Conservation (phyloP, 2,113 vertebrate species). For the Morone chrysops region DNA sequence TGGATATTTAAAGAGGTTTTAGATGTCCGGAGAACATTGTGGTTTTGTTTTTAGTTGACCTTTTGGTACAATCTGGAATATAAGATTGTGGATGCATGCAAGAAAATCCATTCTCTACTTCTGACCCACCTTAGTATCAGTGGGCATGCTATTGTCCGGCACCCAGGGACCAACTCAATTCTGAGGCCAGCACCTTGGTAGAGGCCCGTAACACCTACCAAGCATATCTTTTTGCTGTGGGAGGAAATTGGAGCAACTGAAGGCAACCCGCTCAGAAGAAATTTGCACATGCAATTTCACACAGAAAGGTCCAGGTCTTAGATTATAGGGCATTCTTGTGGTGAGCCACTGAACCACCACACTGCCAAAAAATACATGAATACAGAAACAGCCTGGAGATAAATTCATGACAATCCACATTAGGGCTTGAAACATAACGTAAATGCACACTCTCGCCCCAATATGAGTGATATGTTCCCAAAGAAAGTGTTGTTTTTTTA, state of each 20-base stretch:
- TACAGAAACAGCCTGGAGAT: constrained; percentile 8
- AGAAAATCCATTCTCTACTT: neutral
- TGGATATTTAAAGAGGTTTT: neutral
- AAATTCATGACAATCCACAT: constrained; percentile 32
- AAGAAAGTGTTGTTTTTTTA: constrained; percentile 32
- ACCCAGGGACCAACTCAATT: neutral
- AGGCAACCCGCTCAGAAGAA: neutral
- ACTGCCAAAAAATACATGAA: neutral
- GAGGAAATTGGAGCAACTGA: constrained; percentile 27
- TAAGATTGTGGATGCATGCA: neutral
- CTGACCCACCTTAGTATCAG: neutral
- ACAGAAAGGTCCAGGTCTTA: constrained; percentile 2
- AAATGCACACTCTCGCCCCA: neutral
- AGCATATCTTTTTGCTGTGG: neutral
- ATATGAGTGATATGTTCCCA: constrained; percentile 18
- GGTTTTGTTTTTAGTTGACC: neutral
- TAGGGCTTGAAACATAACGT: constrained; percentile 36
- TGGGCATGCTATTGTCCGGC: neutral
- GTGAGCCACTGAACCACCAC: neutral
- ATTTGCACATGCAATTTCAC: neutral
- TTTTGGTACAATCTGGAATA: neutral
- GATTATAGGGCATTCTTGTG: neutral
- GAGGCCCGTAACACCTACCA: neutral
- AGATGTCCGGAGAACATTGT: neutral
- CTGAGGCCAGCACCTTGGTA: constrained; percentile 11